phyloP scores from a whole-genome alignment of 2,888 invertebrate genomes.

The Diadromus collaris region DNA sequence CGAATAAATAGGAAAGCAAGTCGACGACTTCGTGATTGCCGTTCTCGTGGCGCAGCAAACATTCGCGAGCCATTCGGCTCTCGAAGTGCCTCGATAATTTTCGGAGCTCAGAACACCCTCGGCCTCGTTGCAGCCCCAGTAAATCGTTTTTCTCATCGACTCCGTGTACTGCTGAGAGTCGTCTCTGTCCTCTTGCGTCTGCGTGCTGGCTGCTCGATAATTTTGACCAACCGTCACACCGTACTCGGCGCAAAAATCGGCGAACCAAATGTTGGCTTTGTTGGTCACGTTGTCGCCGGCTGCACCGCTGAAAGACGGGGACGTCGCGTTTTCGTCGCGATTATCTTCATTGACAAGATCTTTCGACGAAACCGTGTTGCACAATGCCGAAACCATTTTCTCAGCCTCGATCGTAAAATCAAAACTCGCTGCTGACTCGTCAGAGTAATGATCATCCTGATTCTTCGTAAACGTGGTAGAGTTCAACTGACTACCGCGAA shows the following conservation, averaged over 20 bases:
- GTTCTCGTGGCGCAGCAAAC: conserved; percentile 73
- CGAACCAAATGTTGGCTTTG: conserved; percentile 68
- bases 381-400: conserved; percentile 84
- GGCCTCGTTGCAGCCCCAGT: conserved; percentile 75
- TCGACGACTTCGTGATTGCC: conserved; percentile 74
- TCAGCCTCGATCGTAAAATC: conserved; percentile 84
- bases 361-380: conserved; percentile 80
- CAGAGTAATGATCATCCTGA: conserved; percentile 72
- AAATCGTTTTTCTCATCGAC: conserved; percentile 70
- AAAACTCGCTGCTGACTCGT: conserved; percentile 82
- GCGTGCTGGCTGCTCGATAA: conserved; percentile 60
- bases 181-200: conserved; percentile 64
- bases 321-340: conserved; percentile 46
- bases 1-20: conserved; percentile 74
- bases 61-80: conserved; percentile 68
- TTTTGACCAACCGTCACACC: conserved; percentile 48
- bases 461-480: conserved; percentile 43
- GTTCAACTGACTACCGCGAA: conserved; percentile 1
- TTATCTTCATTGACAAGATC: conserved; percentile 67
- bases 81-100: conserved; percentile 61
- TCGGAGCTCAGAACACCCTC: conserved; percentile 69
- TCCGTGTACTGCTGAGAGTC: conserved; percentile 69
- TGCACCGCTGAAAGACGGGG: conserved; percentile 65
- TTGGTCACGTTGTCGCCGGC: conserved; percentile 70
- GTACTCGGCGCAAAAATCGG: conserved; percentile 66